These are phyloP conservation scores for Xiphias gladius DNA, from an alignment of 2,113 vertebrate genomes.

Conservation along the genomic window DNA sequence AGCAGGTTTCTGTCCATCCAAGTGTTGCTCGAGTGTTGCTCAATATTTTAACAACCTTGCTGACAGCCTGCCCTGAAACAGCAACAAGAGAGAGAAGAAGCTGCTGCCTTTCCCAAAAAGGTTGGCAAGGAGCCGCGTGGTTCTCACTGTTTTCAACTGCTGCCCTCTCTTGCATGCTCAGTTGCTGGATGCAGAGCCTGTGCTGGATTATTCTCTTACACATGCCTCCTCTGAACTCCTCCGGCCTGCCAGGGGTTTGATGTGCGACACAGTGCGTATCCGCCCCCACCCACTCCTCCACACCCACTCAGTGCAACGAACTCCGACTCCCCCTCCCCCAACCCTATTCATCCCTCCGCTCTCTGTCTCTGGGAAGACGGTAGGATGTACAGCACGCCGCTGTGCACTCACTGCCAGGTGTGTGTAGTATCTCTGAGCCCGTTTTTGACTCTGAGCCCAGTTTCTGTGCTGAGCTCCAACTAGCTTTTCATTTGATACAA, in stretches of 20 bases:
- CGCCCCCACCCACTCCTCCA: slow-evolving; percentile 67
- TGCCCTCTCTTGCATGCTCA: slow-evolving; percentile 63
- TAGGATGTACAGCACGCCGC: slow-evolving; percentile 24
- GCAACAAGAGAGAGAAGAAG: slow-evolving; percentile 35
- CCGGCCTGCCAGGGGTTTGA: slow-evolving; percentile 68
- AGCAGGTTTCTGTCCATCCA: slow-evolving; percentile 65
- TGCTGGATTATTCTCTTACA: slow-evolving; percentile 43
- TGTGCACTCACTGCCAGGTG: slow-evolving; percentile 30
- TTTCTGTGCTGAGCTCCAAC: slow-evolving; percentile 49
- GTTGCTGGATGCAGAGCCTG: slow-evolving; percentile 47
- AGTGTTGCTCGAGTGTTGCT: slow-evolving; percentile 57
- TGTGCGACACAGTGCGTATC: slow-evolving; percentile 63
- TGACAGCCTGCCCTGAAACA: slow-evolving; percentile 51
- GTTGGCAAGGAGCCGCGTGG: slow-evolving; percentile 36
- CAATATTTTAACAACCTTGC: slow-evolving; percentile 51
- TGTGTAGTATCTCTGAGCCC: slow-evolving; percentile 45
- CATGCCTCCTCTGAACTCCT: slow-evolving; percentile 68
- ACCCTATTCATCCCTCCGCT: slow-evolving; percentile 6
- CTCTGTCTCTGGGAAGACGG: slow-evolving; percentile 43
- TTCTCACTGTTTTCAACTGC: slow-evolving; percentile 55
- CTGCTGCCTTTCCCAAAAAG: slow-evolving; percentile 44
- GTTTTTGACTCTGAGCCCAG: slow-evolving; percentile 60
- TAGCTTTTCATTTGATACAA: slow-evolving; percentile 49
- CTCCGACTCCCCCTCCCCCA: neutral
- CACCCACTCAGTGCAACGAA: slow-evolving; percentile 57